Conservation (phyloP, 1,140 invertebrate species). For the Drosophila nannoptera region DNA sequence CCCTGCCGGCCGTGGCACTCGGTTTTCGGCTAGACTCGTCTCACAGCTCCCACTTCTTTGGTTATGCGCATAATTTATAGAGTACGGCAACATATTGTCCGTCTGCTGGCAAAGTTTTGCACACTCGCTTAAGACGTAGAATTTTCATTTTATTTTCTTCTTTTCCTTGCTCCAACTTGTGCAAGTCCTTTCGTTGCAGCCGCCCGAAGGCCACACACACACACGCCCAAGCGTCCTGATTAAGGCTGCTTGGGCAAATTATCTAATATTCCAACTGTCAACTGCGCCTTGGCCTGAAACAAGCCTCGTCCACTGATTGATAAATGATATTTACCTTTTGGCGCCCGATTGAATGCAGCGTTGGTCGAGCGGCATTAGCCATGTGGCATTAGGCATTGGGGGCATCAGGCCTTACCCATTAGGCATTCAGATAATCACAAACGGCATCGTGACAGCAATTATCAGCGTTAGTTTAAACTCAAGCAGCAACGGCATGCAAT, state of each 20-base stretch:
- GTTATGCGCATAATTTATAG: slow-evolving; percentile 77
- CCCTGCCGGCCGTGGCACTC: background rate
- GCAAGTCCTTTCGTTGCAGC: slow-evolving; percentile 3
- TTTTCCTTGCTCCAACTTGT: background rate
- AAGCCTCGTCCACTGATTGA: slow-evolving; percentile 43
- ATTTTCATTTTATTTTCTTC: slow-evolving; percentile 46
- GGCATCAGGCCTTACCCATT: slow-evolving; percentile 14
- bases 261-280: slow-evolving; percentile 30
- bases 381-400: background rate
- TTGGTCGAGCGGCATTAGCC: background rate
- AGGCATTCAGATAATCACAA: slow-evolving; percentile 60
- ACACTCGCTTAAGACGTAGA: slow-evolving; percentile 54
- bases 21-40: slow-evolving; percentile 2
- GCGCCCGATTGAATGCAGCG: slow-evolving; percentile 59
- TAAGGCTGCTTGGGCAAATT: slow-evolving; percentile 32
- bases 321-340: slow-evolving; percentile 67
- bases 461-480: slow-evolving; percentile 66
- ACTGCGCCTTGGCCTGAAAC: slow-evolving; percentile 4
- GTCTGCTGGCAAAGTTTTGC: slow-evolving; percentile 59
- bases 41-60: slow-evolving; percentile 30
- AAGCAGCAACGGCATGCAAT: slow-evolving; percentile 34
- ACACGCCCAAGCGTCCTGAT: slow-evolving; percentile 19
- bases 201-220: slow-evolving; percentile 22
- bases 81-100: slow-evolving; percentile 74
- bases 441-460: slow-evolving; percentile 71